Base-by-base conservation (phyloP, 2,113 vertebrate genomes). In the Neolamprologus sp. region DNA sequence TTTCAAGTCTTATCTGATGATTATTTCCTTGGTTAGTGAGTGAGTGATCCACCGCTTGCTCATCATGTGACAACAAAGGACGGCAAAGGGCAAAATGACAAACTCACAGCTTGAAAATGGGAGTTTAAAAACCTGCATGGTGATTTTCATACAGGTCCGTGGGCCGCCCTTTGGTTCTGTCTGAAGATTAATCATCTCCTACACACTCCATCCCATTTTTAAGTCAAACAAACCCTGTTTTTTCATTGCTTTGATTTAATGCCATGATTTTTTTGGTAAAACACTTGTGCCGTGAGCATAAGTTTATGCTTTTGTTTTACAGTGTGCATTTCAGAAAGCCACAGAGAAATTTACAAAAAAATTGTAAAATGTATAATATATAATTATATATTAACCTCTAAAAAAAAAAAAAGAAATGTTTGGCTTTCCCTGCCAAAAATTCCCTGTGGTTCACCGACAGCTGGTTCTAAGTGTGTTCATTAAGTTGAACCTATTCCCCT, bases 121-220 rank as follows among this genome's bases (percentile, higher is more conserved):
- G 2, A 71, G 37, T 23, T 21, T 42, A 42, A 40, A 71, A 42
- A 42, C 7, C n/a, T 42, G 0, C 12, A 13, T 16, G 37, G 0
- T 42, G n/a, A 23, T 42, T 42, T 40, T 42, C 5, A 42, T 23
- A 23, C 37, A 23, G 2, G 7, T 71, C 63, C 0, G 63, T 26
- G 60, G 0, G 17, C 31, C 6, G 10, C 31, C 31, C 60, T 65
- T 65, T 65, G 31, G 7, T 71, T 3, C n/a, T 71, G 1, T 14
- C 0, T 71, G 65, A 71, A 71, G 35, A 42, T 68, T 8, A 6
- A 68, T 37, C 10, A 14, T 23, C 65, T 23, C n/a, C 63, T 4
- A 40, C 35, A 23, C 12, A 0, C 0, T 23, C n/a, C 65, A 23
- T 42, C 35, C 37, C 12, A 23, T 42, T 42, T 42, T 16, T 23